A percentile compares a stretch with the other conserved stretches of the same genome.
Evolutionary conservation across 2,888 invertebrate genomes (phyloP).

Genomic region (Carpatolechia fugitivella): DNA sequence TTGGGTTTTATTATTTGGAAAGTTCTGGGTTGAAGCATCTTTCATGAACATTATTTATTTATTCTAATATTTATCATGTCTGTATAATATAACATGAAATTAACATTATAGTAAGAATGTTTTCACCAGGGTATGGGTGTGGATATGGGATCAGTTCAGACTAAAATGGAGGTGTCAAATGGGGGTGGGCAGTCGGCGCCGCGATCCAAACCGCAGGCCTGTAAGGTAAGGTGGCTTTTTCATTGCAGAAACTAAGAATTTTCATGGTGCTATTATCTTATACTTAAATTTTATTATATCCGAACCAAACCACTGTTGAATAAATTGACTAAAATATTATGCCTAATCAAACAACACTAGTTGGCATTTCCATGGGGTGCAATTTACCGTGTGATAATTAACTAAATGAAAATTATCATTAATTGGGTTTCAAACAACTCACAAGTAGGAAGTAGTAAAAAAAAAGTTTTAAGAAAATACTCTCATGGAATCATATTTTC

Average conservation of each 20-base stretch:
- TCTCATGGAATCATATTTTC: slow-evolving; percentile 27
- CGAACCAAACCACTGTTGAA: no score
- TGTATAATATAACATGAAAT: background rate
- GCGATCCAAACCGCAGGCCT: slow-evolving; percentile 85
- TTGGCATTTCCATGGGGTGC: no score
- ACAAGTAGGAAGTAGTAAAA: no score
- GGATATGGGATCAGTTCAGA: slow-evolving; percentile 72
- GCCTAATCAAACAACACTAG: no score
- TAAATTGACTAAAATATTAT: no score
- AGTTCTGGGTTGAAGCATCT: background rate
- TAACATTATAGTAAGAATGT: slow-evolving; percentile 11
- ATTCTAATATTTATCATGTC: background rate
- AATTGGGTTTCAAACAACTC: no score
- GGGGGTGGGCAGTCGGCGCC: slow-evolving; percentile 64
- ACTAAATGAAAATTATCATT: no score
- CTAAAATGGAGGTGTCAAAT: slow-evolving; percentile 72
- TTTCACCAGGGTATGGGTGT: slow-evolving; percentile 65
- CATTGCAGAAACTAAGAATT: no score
- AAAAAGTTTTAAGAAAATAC: no score
- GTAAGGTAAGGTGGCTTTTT: slow-evolving; percentile 71
- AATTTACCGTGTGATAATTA: no score
- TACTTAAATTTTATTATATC: no score
- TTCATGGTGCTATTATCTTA: no score
- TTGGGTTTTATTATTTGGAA: background rate
- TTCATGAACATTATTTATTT: background rate